Conservation (phyloP, 2,797 vertebrate genomes). For the Fistularia commersonii region DNA sequence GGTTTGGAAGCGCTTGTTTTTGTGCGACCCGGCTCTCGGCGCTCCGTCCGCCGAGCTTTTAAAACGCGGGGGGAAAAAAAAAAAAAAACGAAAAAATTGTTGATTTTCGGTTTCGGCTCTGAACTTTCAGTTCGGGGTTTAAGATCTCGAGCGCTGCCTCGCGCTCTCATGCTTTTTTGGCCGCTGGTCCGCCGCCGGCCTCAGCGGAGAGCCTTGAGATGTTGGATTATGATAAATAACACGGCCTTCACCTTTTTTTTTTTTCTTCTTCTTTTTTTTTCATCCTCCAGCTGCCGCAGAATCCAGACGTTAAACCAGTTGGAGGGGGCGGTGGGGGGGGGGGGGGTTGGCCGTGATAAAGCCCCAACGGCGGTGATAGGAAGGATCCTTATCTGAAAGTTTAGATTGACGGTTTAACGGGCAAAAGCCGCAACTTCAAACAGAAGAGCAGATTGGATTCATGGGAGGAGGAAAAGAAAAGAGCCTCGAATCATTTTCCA, state of each 20-base stretch:
- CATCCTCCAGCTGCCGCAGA: constrained; percentile 59
- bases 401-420: constrained; percentile 68
- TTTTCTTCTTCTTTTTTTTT: too few relatives aligned
- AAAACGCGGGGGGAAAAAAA: too few relatives aligned
- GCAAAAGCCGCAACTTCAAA: constrained; percentile 39
- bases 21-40: not conserved
- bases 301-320: constrained; percentile 71
- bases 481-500: constrained; percentile 21
- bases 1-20: constrained; percentile 2
- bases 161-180: too few relatives aligned
- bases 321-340: too few relatives aligned
- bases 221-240: constrained; percentile 13
- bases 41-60: not conserved
- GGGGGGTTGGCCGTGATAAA: constrained; percentile 62
- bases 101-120: too few relatives aligned
- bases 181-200: too few relatives aligned
- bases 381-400: constrained; percentile 65
- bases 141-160: not conserved
- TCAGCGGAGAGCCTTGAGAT: constrained; percentile 19
- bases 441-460: constrained; percentile 15
- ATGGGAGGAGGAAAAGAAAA: constrained; percentile 22
- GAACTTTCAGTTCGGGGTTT: too few relatives aligned
- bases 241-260: constrained; percentile 21
- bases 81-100: too few relatives aligned
- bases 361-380: constrained; percentile 49